Base-by-base conservation (phyloP, 2,113 vertebrate genomes). In the Prunella fulvescens region DNA sequence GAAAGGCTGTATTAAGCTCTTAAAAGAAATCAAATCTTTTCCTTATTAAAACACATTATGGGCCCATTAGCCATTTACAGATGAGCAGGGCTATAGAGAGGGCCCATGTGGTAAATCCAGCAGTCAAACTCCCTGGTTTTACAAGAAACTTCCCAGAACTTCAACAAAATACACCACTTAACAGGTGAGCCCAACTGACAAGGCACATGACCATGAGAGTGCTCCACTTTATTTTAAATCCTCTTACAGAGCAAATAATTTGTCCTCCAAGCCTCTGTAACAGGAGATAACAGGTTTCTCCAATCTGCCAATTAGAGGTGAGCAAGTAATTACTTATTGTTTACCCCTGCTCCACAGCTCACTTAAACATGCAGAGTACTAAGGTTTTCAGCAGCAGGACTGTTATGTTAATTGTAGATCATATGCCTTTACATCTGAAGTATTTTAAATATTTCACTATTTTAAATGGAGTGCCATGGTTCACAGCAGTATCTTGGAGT, bases 121-220 rank as follows among this genome's bases (percentile, higher is more conserved):
- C 69, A 33, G 45, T 11, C 47, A 80, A 48, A 31, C 71, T 73
- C 50, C 44, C 40, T 53, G 47, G 29, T 35, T 61, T 64, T 42
- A 25, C 40, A 56, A 62, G 10, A 29, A 70, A 37, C 28, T 33
- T 81, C 40, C 81, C 82, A 86, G 45, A 53, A 42, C 37, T 65
- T 29, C 50, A 57, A 40, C 45, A 60, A 13, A 45, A 15, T n/a
- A 35, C 37, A n/a, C 8, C 53, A 40, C 19, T 33, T 69, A 31
- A 29, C 14, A 50, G 51, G 69, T 6, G 33, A 79, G 44, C 39
- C 73, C 64, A 45, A 47, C 26, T 57, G 50, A 45, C 0, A 65
- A 33, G 28, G 15, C 67, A 33, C 29, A 4, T 1, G 18, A 31
- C 48, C 67, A 26, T 1, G 6, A 25, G 0, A 62, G 11, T 1